Evolutionary conservation across 2,113 vertebrate genomes (phyloP).

Genomic region (Dasyurus viverrinus): DNA sequence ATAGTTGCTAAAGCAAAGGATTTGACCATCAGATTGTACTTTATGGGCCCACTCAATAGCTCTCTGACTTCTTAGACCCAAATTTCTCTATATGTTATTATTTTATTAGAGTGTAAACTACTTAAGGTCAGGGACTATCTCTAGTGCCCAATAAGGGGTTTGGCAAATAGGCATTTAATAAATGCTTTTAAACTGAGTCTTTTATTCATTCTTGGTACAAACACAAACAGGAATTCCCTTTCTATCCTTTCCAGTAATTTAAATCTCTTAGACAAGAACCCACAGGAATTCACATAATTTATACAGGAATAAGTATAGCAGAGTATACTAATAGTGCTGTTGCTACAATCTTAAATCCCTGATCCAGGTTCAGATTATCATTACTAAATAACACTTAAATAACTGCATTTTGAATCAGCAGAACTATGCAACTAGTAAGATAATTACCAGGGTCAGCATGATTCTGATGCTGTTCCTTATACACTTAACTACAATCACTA

Average conservation of each 20-base stretch:
- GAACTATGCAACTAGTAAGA: neutral
- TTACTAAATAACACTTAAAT: neutral
- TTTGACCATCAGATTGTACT: neutral
- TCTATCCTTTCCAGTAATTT: neutral
- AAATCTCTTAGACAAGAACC: neutral
- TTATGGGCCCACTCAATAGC: neutral
- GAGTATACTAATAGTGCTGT: neutral
- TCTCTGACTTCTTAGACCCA: neutral
- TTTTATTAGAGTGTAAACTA: neutral
- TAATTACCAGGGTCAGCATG: neutral
- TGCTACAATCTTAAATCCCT: neutral
- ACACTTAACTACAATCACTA: neutral
- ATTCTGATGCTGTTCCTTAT: neutral
- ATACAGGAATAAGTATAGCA: neutral
- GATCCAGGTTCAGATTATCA: neutral
- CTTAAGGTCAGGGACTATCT: neutral
- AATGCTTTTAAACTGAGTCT: neutral
- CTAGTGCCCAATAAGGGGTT: neutral
- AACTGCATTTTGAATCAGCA: neutral
- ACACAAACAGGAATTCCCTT: neutral
- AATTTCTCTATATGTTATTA: neutral
- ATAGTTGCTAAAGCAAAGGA: neutral
- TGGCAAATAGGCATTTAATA: neutral
- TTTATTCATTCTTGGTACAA: neutral
- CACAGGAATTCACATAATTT: neutral